Evolutionary conservation across 2,113 vertebrate genomes (phyloP).

Genomic region (Phylloscopus trochilus): DNA sequence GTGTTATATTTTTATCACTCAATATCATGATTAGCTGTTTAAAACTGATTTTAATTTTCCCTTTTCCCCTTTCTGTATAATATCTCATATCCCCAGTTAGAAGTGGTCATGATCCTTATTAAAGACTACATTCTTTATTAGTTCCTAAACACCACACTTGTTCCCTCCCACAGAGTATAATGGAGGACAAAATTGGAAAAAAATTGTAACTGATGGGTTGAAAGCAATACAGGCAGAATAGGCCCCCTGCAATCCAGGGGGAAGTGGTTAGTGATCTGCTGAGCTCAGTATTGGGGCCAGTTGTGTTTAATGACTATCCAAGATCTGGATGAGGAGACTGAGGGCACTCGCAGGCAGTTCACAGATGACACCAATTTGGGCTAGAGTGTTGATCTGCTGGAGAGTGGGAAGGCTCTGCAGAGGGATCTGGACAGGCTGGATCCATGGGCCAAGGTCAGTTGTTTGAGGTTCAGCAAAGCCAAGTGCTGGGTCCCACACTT

Average conservation of each 20-base stretch:
- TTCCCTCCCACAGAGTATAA: neutral
- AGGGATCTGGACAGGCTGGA: neutral
- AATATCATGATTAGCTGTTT: neutral
- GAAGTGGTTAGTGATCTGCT: neutral
- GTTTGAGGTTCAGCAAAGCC: neutral
- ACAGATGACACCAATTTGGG: accelerated
- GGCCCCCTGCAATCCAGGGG: neutral
- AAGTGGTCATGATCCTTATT: neutral
- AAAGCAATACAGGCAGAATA: neutral
- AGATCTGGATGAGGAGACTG: too few species aligned
- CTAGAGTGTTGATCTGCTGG: neutral
- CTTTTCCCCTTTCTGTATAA: neutral
- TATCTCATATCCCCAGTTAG: neutral
- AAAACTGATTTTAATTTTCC: neutral
- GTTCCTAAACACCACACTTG: neutral
- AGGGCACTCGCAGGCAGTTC: accelerated
- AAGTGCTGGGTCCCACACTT: neutral
- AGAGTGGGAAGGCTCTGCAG: neutral
- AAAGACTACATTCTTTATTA: neutral
- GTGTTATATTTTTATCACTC: neutral
- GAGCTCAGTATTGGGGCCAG: neutral
- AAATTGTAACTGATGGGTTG: neutral
- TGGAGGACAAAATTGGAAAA: neutral
- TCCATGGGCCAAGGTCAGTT: accelerated
- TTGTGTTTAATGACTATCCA: neutral